A percentile compares a stretch with the other conserved stretches of the same genome.
phyloP scores from a whole-genome alignment of 2,113 vertebrate genomes.

The Ahaetulla prasina region DNA sequence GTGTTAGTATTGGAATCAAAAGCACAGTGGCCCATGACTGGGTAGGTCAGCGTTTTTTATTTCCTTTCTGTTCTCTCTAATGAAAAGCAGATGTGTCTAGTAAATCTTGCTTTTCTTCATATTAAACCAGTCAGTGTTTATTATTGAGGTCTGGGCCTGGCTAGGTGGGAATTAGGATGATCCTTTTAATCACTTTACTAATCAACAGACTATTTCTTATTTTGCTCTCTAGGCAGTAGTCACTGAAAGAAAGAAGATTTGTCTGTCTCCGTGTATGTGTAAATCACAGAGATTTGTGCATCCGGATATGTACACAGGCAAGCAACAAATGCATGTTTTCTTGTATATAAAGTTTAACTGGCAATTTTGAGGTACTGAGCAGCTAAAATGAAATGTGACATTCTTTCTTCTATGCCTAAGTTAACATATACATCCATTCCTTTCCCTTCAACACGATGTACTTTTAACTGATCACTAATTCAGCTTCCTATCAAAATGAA shows the following conservation, averaged over 20 bases:
- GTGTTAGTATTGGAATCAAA: conserved; percentile 56
- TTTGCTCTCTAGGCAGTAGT: conserved; percentile 51
- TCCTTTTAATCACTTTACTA: conserved; percentile 72
- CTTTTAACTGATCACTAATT: background rate
- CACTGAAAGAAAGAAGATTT: conserved; percentile 58
- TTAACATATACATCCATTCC: background rate
- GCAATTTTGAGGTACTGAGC: background rate
- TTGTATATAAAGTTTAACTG: background rate
- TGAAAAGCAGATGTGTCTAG: conserved; percentile 79
- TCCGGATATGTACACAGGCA: conserved; percentile 25
- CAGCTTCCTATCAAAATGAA: background rate
- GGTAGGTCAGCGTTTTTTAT: conserved; percentile 78
- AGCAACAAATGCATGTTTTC: background rate
- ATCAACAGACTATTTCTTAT: conserved; percentile 71
- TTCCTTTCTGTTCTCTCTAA: conserved; percentile 77
- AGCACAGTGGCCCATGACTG: conserved; percentile 65
- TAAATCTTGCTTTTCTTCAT: conserved; percentile 72
- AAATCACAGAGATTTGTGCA: conserved; percentile 22
- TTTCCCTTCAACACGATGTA: background rate
- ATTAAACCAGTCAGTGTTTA: conserved; percentile 73
- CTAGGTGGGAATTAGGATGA: conserved; percentile 72
- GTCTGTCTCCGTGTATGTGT: conserved; percentile 24
- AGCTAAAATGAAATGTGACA: background rate
- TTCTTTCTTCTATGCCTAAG: background rate
- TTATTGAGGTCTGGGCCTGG: conserved; percentile 69